A percentile compares a stretch with the other conserved stretches of the same genome.
Conservation (phyloP, 1,140 invertebrate species). For the Penaeus japonicus region DNA sequence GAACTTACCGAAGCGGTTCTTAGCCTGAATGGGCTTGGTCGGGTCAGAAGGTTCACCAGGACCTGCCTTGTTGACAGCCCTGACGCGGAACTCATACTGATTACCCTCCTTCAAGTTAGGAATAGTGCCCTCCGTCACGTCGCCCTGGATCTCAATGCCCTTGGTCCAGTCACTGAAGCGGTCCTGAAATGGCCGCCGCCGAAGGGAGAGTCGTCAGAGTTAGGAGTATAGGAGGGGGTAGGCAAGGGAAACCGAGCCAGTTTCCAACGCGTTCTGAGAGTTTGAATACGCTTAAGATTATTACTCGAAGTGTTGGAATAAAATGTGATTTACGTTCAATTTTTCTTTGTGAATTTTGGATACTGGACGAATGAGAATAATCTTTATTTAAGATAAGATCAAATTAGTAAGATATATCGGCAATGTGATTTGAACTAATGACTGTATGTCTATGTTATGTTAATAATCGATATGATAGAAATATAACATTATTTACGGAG, state of each 20-base stretch:
- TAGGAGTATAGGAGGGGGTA: not conserved
- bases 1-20: constrained; percentile 65
- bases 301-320: no score
- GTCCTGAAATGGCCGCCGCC: constrained; percentile 66
- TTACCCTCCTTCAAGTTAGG: constrained; percentile 92
- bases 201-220: not conserved
- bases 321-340: no score
- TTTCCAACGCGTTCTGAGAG: no score
- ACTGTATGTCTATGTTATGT: no score
- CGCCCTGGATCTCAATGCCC: constrained; percentile 81
- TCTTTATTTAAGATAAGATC: no score
- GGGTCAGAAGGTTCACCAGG: constrained; percentile 93
- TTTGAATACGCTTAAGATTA: no score
- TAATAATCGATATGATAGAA: no score
- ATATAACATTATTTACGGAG: no score
- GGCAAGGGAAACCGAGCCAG: not conserved
- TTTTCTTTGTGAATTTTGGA: no score
- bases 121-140: constrained; percentile 79
- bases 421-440: no score
- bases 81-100: constrained; percentile 95
- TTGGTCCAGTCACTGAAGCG: constrained; percentile 90
- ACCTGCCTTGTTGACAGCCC: constrained; percentile 95
- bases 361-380: no score
- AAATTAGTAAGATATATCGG: no score
- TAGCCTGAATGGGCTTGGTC: constrained; percentile 83